These are phyloP conservation scores for Myiotriccus ornatus DNA, from an alignment of 2,797 vertebrate genomes.

Conservation along the genomic window DNA sequence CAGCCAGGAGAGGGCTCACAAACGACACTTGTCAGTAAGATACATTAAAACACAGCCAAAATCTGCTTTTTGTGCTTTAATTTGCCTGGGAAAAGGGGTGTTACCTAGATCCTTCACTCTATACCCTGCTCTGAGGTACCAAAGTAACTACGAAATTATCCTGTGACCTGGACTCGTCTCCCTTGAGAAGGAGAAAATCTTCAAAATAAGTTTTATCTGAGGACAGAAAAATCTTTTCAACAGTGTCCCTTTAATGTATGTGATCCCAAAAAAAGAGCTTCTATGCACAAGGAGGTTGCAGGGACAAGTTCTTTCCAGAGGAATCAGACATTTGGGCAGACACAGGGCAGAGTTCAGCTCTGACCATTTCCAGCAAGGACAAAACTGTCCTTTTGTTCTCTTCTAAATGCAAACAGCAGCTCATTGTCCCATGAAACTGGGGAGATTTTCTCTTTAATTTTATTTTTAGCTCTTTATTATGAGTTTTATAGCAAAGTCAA, in stretches of 20 bases:
- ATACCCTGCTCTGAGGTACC: neutral
- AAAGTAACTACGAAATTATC: neutral
- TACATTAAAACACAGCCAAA: neutral
- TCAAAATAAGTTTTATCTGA: neutral
- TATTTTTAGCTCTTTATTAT: neutral
- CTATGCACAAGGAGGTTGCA: neutral
- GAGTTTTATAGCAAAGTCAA: neutral
- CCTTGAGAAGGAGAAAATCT: neutral
- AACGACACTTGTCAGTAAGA: neutral
- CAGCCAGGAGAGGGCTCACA: neutral
- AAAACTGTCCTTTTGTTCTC: slow-evolving; percentile 17
- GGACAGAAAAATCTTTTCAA: neutral
- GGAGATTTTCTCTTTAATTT: neutral
- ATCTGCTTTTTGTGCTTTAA: neutral
- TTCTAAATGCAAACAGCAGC: slow-evolving; percentile 8
- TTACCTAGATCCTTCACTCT: neutral
- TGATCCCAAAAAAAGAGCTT: neutral
- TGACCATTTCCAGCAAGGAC: neutral
- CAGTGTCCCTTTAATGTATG: neutral
- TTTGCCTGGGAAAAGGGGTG: neutral
- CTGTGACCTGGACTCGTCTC: neutral
- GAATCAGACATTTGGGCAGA: neutral
- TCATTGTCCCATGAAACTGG: neutral
- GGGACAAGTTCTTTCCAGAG: neutral
- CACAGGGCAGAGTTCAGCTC: neutral